These are phyloP conservation scores for Antheraea mylitta DNA, from an alignment of 1,140 invertebrate species.

Conservation along the genomic window DNA sequence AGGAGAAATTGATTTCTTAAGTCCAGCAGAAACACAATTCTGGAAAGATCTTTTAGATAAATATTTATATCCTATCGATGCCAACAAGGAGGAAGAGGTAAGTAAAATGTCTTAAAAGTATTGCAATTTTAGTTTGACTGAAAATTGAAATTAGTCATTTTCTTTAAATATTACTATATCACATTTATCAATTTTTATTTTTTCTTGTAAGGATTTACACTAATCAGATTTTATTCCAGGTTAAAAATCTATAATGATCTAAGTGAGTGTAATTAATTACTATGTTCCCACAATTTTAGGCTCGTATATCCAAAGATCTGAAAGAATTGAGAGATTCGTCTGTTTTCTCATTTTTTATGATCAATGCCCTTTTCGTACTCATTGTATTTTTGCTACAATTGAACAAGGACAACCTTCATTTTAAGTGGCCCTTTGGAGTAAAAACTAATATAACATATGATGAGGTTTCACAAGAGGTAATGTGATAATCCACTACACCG, in stretches of 20 bases:
- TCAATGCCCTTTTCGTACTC: slow-evolving; percentile 98
- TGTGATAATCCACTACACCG: slow-evolving; percentile 56
- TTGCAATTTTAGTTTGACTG: neutral
- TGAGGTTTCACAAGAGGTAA: slow-evolving; percentile 93
- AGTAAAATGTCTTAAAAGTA: slow-evolving; percentile 17
- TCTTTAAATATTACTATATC: neutral
- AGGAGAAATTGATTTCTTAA: slow-evolving; percentile 92
- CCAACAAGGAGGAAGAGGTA: slow-evolving; percentile 95
- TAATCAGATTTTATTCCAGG: slow-evolving; percentile 43
- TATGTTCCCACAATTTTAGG: slow-evolving; percentile 82
- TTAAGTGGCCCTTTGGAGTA: slow-evolving; percentile 96
- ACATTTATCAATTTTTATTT: neutral
- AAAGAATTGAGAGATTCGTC: slow-evolving; percentile 96
- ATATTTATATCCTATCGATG: slow-evolving; percentile 96
- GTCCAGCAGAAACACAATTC: slow-evolving; percentile 90
- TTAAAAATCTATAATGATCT: slow-evolving; percentile 21
- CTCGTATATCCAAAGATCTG: slow-evolving; percentile 92
- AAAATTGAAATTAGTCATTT: neutral
- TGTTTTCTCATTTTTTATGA: slow-evolving; percentile 98
- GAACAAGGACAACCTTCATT: slow-evolving; percentile 95
- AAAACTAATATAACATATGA: slow-evolving; percentile 96
- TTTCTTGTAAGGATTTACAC: neutral
- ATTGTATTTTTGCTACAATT: slow-evolving; percentile 98
- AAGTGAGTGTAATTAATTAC: slow-evolving; percentile 13
- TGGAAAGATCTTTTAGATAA: slow-evolving; percentile 97